phyloP scores from a whole-genome alignment of 2,888 invertebrate genomes.

The Scaptomyza tumidula region DNA sequence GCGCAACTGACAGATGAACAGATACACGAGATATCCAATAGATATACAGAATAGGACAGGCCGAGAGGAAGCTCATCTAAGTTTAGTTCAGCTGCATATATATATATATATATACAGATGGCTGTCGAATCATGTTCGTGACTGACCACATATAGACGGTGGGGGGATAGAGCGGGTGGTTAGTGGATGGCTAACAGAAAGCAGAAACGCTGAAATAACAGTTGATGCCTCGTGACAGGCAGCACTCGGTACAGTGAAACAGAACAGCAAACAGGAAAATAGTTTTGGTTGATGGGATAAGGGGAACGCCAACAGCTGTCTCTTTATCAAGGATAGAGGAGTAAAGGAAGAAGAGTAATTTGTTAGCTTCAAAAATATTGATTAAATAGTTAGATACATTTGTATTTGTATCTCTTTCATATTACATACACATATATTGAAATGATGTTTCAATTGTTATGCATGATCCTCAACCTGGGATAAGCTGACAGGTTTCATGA shows the following conservation, averaged over 20 bases:
- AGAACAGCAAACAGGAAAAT: slow-evolving; percentile 1
- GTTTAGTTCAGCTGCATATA: slow-evolving; percentile 3
- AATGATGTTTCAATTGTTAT: background rate
- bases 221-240: slow-evolving; percentile 67
- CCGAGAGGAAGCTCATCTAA: slow-evolving; percentile 1
- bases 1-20: slow-evolving; percentile 65
- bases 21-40: slow-evolving; percentile 26
- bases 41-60: slow-evolving; percentile 8
- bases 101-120: background rate
- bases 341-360: background rate
- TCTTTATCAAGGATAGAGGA: no score
- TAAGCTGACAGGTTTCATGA: no score
- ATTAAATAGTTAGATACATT: slow-evolving; percentile 55
- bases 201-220: slow-evolving; percentile 52
- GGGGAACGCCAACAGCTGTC: no score
- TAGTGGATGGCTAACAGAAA: slow-evolving; percentile 2
- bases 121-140: slow-evolving; percentile 31
- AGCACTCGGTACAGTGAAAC: background rate
- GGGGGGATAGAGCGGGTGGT: no score
- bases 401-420: background rate
- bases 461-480: no score
- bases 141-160: slow-evolving; percentile 44
- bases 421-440: background rate
- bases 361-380: slow-evolving; percentile 69
- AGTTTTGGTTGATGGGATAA: background rate